Conservation (phyloP, 2,113 vertebrate genomes). For the Bucco capensis region DNA sequence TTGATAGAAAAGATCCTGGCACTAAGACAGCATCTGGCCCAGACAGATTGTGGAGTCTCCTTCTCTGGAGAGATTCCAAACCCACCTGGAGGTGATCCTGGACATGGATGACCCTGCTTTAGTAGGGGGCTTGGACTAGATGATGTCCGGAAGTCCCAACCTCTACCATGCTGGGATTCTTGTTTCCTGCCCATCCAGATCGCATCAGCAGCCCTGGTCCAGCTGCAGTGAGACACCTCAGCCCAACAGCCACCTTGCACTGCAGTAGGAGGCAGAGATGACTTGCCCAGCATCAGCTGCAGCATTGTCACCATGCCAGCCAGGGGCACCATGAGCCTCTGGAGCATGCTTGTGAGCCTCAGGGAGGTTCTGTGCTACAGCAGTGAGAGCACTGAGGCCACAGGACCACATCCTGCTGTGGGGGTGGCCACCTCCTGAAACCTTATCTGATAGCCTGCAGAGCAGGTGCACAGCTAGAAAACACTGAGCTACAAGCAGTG, state of each 20-base stretch:
- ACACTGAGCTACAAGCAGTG: rapidly evolving
- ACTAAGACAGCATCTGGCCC: too few species aligned
- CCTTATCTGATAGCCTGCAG: not conserved
- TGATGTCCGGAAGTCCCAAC: not conserved
- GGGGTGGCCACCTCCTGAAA: not conserved
- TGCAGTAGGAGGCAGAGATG: conserved; percentile 18
- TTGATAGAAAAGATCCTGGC: too few species aligned
- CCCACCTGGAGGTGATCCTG: not conserved
- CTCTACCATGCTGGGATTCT: not conserved
- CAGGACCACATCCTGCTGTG: conserved; percentile 53
- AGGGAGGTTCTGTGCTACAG: not conserved
- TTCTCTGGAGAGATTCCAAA: not conserved
- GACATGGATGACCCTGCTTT: not conserved
- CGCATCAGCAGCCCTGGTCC: not conserved
- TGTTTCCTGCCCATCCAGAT: not conserved
- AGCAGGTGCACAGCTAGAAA: conserved; percentile 38
- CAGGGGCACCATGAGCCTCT: not conserved
- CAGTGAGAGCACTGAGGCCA: not conserved
- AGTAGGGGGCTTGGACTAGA: not conserved
- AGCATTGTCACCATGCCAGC: not conserved
- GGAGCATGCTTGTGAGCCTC: not conserved
- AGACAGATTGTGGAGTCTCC: not conserved
- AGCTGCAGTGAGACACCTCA: not conserved
- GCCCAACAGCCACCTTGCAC: conserved; percentile 2
- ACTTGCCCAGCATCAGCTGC: not conserved